Conservation (phyloP, 2,113 vertebrate genomes). For the Eclectus roratus region DNA sequence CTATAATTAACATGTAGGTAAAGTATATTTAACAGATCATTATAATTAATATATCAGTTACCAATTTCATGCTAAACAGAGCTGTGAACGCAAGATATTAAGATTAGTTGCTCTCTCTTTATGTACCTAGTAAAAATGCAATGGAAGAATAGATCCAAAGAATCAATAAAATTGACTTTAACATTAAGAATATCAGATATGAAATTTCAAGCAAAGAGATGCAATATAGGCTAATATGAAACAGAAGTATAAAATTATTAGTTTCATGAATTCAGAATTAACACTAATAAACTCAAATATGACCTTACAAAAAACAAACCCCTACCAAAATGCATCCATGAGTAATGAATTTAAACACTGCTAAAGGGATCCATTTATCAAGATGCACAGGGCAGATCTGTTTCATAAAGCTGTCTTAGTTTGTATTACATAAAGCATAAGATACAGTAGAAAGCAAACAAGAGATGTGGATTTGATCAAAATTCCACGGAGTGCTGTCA, state of each 20-base stretch:
- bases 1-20: conserved; percentile 83
- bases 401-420: neutral
- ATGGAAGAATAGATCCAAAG: conserved; percentile 45
- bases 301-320: neutral
- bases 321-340: neutral
- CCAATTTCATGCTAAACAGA: conserved; percentile 79
- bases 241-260: conserved; percentile 53
- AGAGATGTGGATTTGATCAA: neutral
- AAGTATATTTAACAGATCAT: conserved; percentile 85
- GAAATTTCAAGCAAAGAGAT: conserved; percentile 59
- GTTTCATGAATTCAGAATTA: conserved; percentile 56
- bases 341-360: conserved; percentile 37
- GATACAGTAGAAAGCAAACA: neutral
- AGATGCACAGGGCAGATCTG: neutral
- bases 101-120: conserved; percentile 70
- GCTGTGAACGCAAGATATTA: conserved; percentile 75
- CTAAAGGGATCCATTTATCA: neutral
- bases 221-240: neutral
- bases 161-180: conserved; percentile 78
- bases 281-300: conserved; percentile 35
- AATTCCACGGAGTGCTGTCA: neutral
- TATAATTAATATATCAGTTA: conserved; percentile 84
- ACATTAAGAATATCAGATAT: conserved; percentile 66
- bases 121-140: conserved; percentile 47
- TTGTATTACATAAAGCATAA: neutral